Conservation (phyloP, 2,113 vertebrate species). For the Hucho hucho region DNA sequence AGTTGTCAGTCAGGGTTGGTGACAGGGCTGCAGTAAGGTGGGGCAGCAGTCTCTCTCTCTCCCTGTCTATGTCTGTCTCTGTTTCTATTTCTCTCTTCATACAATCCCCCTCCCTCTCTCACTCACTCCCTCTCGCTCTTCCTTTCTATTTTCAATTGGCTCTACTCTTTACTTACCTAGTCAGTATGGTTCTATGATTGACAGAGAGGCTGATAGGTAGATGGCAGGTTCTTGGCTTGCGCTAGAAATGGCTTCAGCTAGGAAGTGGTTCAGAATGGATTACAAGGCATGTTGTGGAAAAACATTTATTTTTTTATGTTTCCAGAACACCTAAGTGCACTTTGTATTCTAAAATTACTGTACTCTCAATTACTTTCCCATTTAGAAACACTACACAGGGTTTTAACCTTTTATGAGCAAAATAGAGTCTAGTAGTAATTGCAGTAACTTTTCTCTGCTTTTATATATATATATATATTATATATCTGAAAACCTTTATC, state of each 20-base stretch:
- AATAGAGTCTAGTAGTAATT: neutral
- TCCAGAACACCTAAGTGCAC: neutral
- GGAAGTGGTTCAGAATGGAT: too few relatives aligned
- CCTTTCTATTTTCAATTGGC: neutral
- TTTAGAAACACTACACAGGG: neutral
- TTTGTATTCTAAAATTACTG: neutral
- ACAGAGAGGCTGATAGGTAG: too few relatives aligned
- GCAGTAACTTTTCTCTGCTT: neutral
- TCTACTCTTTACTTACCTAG: too few relatives aligned
- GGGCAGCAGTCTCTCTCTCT: slow-evolving; percentile 2
- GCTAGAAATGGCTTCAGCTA: too few relatives aligned
- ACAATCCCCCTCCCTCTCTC: neutral
- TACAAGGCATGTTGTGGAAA: neutral
- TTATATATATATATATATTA: too few relatives aligned
- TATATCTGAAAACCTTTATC: neutral
- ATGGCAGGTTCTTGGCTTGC: too few relatives aligned
- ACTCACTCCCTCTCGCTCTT: neutral
- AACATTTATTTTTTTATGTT: neutral
- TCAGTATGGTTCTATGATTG: too few relatives aligned
- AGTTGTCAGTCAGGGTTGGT: slow-evolving; percentile 33
- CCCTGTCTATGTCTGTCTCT: neutral
- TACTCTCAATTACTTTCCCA: neutral
- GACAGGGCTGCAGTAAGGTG: slow-evolving; percentile 31
- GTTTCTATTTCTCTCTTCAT: neutral
- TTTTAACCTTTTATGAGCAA: neutral